phyloP scores from a whole-genome alignment of 2,113 vertebrate species.

The Taxidea taxus region DNA sequence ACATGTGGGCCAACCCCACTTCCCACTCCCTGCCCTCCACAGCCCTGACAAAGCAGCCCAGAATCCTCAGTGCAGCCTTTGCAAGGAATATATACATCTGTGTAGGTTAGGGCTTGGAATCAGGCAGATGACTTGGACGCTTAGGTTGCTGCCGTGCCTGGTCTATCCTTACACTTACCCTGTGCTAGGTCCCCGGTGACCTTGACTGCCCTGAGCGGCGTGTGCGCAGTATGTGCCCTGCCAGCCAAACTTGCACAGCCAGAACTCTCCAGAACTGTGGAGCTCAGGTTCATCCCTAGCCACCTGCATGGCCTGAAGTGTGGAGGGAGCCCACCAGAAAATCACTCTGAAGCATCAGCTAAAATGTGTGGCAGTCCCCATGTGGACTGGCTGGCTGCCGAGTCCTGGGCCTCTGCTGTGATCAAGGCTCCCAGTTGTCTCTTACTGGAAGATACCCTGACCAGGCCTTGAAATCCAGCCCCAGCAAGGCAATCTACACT shows the following conservation, averaged over 20 bases:
- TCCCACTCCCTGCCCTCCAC: too few species aligned
- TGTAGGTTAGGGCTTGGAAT: background rate
- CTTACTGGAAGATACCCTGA: background rate
- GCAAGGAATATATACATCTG: background rate
- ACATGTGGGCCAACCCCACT: background rate
- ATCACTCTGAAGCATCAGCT: background rate
- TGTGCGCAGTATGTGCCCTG: background rate
- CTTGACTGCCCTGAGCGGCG: background rate
- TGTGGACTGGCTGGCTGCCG: background rate
- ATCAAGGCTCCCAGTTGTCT: background rate
- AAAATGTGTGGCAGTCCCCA: background rate
- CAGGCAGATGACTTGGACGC: background rate
- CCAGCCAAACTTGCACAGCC: background rate
- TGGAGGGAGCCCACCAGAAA: background rate
- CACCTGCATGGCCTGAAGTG: background rate
- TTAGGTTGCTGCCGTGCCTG: background rate
- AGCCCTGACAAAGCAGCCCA: background rate
- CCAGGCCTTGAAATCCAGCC: background rate
- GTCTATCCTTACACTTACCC: background rate
- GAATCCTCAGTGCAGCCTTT: background rate
- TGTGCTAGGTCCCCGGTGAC: background rate
- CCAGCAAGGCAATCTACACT: background rate
- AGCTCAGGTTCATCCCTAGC: background rate
- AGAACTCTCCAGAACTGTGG: background rate
- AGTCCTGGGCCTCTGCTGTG: background rate